Evolutionary conservation across 2,797 vertebrate species (phyloP), one percentile per base, ranked within the genome.

Genomic region (Neopelma chrysocephalum): DNA sequence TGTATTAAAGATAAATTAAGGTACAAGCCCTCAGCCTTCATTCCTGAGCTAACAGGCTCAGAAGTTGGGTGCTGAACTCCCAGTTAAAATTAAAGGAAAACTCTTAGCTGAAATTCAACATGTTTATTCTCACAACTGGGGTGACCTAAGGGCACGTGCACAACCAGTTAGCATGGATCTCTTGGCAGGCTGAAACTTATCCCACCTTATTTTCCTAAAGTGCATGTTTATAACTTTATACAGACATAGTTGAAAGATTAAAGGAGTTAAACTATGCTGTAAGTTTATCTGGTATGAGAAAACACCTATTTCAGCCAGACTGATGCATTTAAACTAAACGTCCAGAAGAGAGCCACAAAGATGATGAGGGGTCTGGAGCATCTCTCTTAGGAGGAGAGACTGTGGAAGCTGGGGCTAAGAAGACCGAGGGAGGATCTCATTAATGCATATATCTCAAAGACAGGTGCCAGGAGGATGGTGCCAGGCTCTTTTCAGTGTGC

Each of bases 111-210:
- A 80, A 61, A 64, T 64, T 23, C 31, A 61, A 26, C 27, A 1
- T 20, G 13, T 56, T 89, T 81, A 62, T 53, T 18, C 50, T 61
- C 61, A 51, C 42, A 61, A 6, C 54, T 6, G 21, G 40, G 32
- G n/a, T 79, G 81, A 86, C 65, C 53, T 31, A 48, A 76, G 70
- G 82, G 50, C 53, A 56, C 0, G 0, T 3, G 14, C 0, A 0
- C 66, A 89, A 38, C 23, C 27, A 36, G n/a, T 42, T 69, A 27
- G 43, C 1, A 1, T 5, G 14, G 48, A 71, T 57, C 65, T 13
- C 27, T 5, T 22, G 32, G 50, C 0, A 0, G 34, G 61, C 38
- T 57, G 62, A 38, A 86, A 76, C 31, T 10, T 27, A 61, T 5
- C 66, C 57, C 3, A 0, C 57, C 34, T 12, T 11, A 22, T 60